Base-by-base conservation (phyloP, 2,888 invertebrate genomes). In the Adelognathus sp. region DNA sequence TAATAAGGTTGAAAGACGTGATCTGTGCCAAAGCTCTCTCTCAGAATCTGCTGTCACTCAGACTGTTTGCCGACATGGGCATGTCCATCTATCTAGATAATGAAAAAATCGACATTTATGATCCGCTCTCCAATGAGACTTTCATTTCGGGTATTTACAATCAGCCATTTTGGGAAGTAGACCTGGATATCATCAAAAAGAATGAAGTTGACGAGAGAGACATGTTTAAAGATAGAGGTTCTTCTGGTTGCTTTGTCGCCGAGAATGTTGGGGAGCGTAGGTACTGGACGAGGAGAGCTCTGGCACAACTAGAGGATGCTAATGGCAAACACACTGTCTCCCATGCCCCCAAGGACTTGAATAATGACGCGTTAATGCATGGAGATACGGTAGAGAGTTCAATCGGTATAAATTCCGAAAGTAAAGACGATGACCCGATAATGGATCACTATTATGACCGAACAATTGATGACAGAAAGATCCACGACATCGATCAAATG, bases 11-110 rank as follows among this genome's bases (percentile, higher is more conserved):
- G 81, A 44, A 81, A 33, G 76, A 82, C 39, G 83, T 84, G 11
- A 80, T 83, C 29, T 81, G 75, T 36, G 81, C 82, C 1, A 71
- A 66, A 63, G 76, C 82, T 72, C 63, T 81, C 6, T 83, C 83
- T 27, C 80, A 84, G 11, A 85, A 85, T 64, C 41, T 84, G 11
- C 54, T 84, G 31, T 84, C 83, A 5, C 50, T 84, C 3, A 69
- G 84, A 67, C 78, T 67, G 41, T 75, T 84, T 50, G 82, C 63
- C 39, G 80, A 82, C 11, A 67, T 71, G 50, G 80, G 81, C 11
- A 70, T 81, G n/a, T 29, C 70, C 14, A 81, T 82, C 24, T 75
- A 81, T 60, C 29, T 82, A 41, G 79, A 82, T 39, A 81, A 63
- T 58, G 29, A 60, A 46, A 18, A 6, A 61, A 69, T 76, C 29